Evolutionary conservation across 2,113 vertebrate genomes (phyloP).

Genomic region (Actinemys pallida): DNA sequence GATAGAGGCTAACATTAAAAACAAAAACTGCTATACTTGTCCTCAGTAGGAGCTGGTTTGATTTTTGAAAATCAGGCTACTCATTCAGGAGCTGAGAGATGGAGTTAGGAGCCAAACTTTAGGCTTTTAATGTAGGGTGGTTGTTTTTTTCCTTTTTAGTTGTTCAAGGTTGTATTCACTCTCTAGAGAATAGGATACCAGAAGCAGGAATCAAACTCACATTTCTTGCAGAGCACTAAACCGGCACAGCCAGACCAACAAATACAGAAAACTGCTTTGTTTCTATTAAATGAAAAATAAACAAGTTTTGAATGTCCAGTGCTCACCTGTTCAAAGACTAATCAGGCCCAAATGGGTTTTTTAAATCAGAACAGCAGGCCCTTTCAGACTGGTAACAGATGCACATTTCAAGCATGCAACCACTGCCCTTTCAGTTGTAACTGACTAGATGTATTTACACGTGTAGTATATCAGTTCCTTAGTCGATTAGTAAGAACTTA

Average conservation of each 20-base stretch:
- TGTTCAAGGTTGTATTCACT: neutral
- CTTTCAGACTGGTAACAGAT: neutral
- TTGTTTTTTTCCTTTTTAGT: neutral
- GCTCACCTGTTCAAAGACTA: neutral
- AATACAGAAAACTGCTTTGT: neutral
- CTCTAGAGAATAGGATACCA: neutral
- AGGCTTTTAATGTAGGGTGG: neutral
- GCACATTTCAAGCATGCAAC: neutral
- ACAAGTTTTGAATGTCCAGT: neutral
- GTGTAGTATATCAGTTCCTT: neutral
- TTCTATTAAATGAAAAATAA: neutral
- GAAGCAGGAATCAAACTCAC: neutral
- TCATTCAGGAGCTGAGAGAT: neutral
- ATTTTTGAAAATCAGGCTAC: neutral
- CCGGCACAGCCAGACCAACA: neutral
- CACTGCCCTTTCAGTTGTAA: neutral
- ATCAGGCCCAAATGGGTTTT: neutral
- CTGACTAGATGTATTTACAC: fast-evolving
- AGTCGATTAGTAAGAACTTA: neutral
- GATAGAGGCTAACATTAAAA: neutral
- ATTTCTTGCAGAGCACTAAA: neutral
- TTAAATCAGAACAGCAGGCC: fast-evolving
- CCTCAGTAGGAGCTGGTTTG: neutral
- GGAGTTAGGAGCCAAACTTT: neutral
- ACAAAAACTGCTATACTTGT: neutral